Evolutionary conservation across 92 coral and sea anemone genomes (phyloP).

Genomic region (Phymanthus crucifer): DNA sequence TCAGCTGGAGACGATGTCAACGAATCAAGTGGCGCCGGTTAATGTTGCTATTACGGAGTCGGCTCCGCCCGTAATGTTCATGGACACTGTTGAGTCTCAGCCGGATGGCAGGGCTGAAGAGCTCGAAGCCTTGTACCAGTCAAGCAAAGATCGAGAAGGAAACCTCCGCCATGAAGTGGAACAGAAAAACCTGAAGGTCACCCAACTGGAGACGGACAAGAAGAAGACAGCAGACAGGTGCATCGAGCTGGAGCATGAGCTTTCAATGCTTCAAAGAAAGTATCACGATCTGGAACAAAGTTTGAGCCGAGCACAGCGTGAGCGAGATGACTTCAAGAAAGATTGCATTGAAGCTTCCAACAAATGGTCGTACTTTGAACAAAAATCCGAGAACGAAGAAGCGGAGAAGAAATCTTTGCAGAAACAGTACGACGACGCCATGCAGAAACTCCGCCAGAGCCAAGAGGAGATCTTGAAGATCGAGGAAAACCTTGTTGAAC

Average conservation of each 20-base stretch:
- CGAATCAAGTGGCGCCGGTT: conserved; percentile 23
- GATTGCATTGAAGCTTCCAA: conserved; percentile 60
- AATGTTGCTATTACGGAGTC: conserved; percentile 49
- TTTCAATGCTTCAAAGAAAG: conserved; percentile 62
- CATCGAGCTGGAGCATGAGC: conserved; percentile 57
- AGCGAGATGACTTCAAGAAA: conserved; percentile 72
- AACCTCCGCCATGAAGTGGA: conserved; percentile 63
- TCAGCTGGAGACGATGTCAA: conserved; percentile 52
- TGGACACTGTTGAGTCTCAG: conserved; percentile 7
- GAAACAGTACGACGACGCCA: conserved; percentile 66
- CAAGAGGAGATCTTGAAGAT: conserved; percentile 69
- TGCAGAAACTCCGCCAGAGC: conserved; percentile 49
- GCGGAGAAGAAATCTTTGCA: conserved; percentile 62
- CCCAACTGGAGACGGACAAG: conserved; percentile 41
- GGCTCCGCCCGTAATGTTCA: conserved; percentile 55
- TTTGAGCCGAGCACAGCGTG: conserved; percentile 55
- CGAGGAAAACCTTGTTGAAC: conserved; percentile 75
- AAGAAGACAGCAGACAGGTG: conserved; percentile 57
- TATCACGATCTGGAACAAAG: conserved; percentile 57
- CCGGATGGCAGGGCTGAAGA: conserved; percentile 73
- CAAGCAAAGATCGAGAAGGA: conserved; percentile 75
- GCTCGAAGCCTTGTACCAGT: conserved; percentile 62
- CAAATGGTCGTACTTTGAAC: conserved; percentile 54
- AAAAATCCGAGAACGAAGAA: conserved; percentile 53
- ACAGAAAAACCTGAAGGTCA: conserved; percentile 42